phyloP scores from a whole-genome alignment of 2,888 invertebrate genomes.

The Ellobium chinense region DNA sequence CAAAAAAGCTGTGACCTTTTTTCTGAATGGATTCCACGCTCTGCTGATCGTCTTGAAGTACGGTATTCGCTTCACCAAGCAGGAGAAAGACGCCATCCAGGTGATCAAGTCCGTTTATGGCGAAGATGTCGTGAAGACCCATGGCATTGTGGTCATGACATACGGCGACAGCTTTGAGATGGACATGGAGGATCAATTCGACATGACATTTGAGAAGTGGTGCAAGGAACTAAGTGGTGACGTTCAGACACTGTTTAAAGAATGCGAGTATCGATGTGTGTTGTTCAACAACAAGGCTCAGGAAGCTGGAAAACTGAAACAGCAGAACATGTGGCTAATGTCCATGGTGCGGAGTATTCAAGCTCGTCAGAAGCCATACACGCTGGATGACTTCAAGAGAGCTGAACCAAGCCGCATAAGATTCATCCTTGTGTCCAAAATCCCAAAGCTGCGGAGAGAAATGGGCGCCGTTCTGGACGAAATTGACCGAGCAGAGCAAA shows the following conservation, averaged over 20 bases:
- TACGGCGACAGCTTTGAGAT: constrained; percentile 9
- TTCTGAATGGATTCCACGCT: neutral
- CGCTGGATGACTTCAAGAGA: neutral
- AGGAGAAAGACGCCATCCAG: constrained; percentile 4
- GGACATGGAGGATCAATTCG: neutral
- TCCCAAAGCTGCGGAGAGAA: neutral
- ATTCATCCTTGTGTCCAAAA: neutral
- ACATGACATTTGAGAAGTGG: neutral
- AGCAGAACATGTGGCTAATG: neutral
- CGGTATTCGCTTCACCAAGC: constrained; percentile 14
- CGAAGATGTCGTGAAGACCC: neutral
- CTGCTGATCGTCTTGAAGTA: constrained; percentile 2
- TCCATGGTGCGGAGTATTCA: neutral
- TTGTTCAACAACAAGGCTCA: constrained; percentile 1
- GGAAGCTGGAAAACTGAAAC: no score
- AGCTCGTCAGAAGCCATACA: neutral
- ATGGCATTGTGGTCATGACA: constrained; percentile 22
- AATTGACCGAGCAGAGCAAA: no score
- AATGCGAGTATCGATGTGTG: neutral
- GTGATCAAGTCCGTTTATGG: constrained; percentile 13
- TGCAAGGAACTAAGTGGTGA: constrained; percentile 4
- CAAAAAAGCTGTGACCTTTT: neutral
- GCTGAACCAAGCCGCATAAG: neutral
- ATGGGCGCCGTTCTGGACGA: neutral
- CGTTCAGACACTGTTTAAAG: constrained; percentile 1